A percentile compares a stretch with the other conserved stretches of the same genome.
Conservation (phyloP, 2,888 invertebrate genomes). For the Papilio protenor region DNA sequence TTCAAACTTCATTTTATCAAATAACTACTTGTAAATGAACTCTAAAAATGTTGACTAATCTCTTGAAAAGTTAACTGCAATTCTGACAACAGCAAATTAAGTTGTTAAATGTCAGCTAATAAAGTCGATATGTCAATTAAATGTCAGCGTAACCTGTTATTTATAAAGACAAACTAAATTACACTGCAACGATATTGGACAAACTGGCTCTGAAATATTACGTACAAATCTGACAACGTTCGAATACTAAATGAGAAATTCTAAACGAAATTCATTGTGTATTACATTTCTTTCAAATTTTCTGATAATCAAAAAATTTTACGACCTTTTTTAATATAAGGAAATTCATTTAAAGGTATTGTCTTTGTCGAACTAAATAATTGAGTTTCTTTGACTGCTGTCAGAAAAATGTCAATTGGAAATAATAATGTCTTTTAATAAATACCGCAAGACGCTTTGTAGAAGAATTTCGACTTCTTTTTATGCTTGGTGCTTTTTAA, state of each 20-base stretch:
- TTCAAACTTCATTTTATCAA: no score
- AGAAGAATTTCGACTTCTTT: background rate
- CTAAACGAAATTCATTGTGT: slow-evolving; percentile 1
- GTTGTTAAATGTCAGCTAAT: slow-evolving; percentile 46
- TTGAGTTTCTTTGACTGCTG: slow-evolving; percentile 10
- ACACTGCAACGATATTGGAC: slow-evolving; percentile 40
- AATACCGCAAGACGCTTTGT: slow-evolving; percentile 18
- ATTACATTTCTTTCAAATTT: slow-evolving; percentile 11
- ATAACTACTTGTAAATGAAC: background rate
- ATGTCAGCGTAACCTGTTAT: slow-evolving; percentile 41
- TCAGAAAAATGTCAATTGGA: background rate
- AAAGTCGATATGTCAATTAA: slow-evolving; percentile 47
- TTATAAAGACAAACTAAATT: slow-evolving; percentile 40
- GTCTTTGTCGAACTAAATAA: slow-evolving; percentile 17
- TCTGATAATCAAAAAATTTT: slow-evolving; percentile 15
- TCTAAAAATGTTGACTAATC: background rate
- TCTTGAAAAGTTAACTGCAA: background rate
- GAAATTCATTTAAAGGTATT: slow-evolving; percentile 30
- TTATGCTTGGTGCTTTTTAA: background rate
- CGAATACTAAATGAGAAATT: slow-evolving; percentile 38
- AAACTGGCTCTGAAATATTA: slow-evolving; percentile 16
- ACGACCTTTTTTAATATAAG: slow-evolving; percentile 19
- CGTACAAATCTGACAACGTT: slow-evolving; percentile 30
- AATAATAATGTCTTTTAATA: slow-evolving; percentile 1
- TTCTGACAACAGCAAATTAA: slow-evolving; percentile 12